Conservation (phyloP, 2,888 invertebrate species). For the Tuta absoluta region DNA sequence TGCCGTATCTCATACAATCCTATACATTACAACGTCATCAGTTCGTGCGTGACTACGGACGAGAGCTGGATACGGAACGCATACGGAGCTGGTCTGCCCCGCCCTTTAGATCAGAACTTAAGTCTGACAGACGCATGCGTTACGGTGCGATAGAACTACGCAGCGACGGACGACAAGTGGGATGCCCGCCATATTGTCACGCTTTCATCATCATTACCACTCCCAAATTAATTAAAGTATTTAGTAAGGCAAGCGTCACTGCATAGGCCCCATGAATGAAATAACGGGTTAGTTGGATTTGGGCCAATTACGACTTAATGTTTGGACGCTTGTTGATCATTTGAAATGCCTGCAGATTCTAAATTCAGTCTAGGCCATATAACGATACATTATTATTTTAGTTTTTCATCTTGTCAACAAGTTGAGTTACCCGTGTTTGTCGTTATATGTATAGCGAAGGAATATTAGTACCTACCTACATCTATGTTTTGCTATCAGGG, state of each 20-base stretch:
- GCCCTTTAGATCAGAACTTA: too few relatives aligned
- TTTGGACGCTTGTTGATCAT: background rate
- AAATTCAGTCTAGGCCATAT: background rate
- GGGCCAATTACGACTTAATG: constrained; percentile 14
- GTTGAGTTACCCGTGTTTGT: background rate
- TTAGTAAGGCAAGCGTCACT: background rate
- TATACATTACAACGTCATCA: too few relatives aligned
- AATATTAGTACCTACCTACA: background rate
- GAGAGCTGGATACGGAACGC: too few relatives aligned
- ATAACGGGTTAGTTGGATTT: constrained; percentile 4
- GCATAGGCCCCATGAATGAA: constrained; percentile 20
- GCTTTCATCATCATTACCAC: background rate
- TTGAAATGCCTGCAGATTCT: background rate
- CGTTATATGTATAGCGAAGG: background rate
- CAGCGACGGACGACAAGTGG: too few relatives aligned
- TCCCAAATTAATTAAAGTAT: background rate
- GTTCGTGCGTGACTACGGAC: too few relatives aligned
- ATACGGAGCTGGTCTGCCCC: too few relatives aligned
- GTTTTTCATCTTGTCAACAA: background rate
- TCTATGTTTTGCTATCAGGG: background rate
- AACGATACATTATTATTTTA: background rate
- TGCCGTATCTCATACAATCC: too few relatives aligned
- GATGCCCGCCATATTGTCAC: too few relatives aligned
- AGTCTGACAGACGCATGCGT: too few relatives aligned
- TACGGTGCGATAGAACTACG: too few relatives aligned